Evolutionary conservation across 2,888 invertebrate genomes (phyloP), one percentile per base, ranked within the genome.

Genomic region (Caenorhabditis macrosperma): DNA sequence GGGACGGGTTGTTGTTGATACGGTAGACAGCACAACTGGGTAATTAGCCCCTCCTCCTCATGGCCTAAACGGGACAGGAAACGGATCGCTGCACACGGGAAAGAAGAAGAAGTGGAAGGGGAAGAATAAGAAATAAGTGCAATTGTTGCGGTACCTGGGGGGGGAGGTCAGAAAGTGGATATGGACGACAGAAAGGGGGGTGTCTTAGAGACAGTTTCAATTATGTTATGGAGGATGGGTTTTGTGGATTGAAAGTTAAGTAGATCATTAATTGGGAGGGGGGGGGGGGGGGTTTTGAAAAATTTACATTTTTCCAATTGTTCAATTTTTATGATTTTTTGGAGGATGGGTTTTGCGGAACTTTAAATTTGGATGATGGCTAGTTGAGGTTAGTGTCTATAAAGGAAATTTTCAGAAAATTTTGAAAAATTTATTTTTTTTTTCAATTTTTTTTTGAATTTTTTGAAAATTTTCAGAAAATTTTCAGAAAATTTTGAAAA

Each of bases 1-100:
- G 35, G 26, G 44, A 28, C 30, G 61, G 61, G n/a, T n/a, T 38
- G 54, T 35, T 69, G 55, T 69, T 72, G 78, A 78, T 78, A 78
- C 78, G 78, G 78, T 78, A 78, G 46, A 78, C 78, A 72, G 78
- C 72, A 78, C 78, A 79, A 74, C 68, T 79, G 69, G 79, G 79
- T 74, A 79, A 79, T 79, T 79, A 79, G 74, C 48, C 68, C 20
- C 54, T 68, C 48, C 48, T 10, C 66, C 66, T 55, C 66, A n/a
- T n/a, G n/a, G n/a, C n/a, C n/a, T 54, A 75, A 67, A 75, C 75
- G 75, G 67, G 67, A 76, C 76, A 61, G 68, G 76, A 57, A 68
- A 76, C 61, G 76, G 68, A 76, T 76, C 76, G 57, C 63, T 76
- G 76, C 76, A 76, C 76, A 74, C 6, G 52, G 52, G 26, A 33